These are phyloP conservation scores for Xanthia icteritia DNA, from an alignment of 2,888 invertebrate species.

Conservation along the genomic window DNA sequence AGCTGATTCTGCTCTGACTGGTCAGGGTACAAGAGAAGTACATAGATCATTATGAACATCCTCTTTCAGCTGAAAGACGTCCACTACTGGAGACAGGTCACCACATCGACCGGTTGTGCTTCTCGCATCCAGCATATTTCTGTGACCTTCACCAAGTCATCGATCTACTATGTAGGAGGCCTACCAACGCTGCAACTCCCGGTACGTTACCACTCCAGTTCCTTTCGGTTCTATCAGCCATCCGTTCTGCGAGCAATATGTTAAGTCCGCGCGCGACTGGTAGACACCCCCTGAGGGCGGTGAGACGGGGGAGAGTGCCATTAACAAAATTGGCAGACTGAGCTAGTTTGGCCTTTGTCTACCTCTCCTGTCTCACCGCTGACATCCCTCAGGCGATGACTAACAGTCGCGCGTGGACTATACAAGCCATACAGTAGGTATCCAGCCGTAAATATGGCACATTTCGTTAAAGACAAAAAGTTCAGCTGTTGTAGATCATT, in stretches of 20 bases:
- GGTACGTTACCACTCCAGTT: neutral
- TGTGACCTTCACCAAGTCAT: neutral
- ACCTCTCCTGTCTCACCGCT: no score
- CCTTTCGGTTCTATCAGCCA: neutral
- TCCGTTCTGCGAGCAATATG: neutral
- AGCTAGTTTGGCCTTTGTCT: no score
- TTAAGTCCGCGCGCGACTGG: no score
- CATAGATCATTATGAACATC: neutral
- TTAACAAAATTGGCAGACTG: no score
- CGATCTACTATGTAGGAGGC: neutral
- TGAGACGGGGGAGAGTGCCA: no score
- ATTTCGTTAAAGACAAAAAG: neutral
- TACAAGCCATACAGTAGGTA: neutral
- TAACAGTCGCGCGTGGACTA: no score
- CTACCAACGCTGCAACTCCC: neutral
- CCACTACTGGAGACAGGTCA: neutral
- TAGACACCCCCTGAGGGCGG: no score
- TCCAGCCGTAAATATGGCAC: neutral
- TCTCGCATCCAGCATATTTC: neutral
- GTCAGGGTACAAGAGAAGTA: neutral
- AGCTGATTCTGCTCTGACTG: neutral
- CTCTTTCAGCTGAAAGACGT: neutral
- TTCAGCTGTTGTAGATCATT: neutral
- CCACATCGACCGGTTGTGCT: neutral
- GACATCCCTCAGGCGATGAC: no score